Conservation (phyloP, 2,888 invertebrate species). For the Chloroclystis v-ata region DNA sequence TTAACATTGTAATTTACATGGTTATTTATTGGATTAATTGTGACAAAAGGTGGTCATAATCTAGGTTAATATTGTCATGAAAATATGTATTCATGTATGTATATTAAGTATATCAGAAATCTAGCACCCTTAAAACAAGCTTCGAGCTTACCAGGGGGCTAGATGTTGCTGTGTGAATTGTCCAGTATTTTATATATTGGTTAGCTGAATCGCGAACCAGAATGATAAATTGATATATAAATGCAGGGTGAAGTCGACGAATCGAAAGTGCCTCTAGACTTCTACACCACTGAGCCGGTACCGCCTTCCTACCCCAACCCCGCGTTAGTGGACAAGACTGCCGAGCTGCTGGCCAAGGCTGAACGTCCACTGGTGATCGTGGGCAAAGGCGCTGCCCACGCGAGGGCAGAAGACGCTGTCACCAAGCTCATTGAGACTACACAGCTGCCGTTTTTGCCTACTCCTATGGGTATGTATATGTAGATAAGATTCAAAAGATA, state of each 20-base stretch:
- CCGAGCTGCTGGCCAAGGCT: conserved; percentile 82
- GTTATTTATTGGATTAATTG: too few species aligned
- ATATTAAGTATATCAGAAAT: too few species aligned
- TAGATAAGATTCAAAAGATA: too few species aligned
- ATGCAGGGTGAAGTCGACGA: conserved; percentile 62
- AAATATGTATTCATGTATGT: too few species aligned
- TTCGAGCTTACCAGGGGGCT: too few species aligned
- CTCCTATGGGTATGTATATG: conserved; percentile 89
- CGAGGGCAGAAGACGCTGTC: conserved; percentile 85
- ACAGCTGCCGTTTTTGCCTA: conserved; percentile 92
- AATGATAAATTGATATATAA: neutral
- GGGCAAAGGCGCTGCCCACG: conserved; percentile 94
- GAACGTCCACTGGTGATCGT: conserved; percentile 91
- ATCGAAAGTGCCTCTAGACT: conserved; percentile 60
- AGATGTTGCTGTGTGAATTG: neutral
- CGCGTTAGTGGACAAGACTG: conserved; percentile 82
- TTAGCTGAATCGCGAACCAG: too few species aligned
- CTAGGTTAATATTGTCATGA: too few species aligned
- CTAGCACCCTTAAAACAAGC: too few species aligned
- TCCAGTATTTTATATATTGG: too few species aligned
- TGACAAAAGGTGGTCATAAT: too few species aligned
- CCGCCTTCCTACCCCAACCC: conserved; percentile 85
- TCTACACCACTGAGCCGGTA: conserved; percentile 78
- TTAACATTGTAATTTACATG: too few species aligned
- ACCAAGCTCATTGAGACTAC: conserved; percentile 83